Base-by-base conservation (phyloP, 2,888 invertebrate genomes). In the Sarcophaga carnaria region DNA sequence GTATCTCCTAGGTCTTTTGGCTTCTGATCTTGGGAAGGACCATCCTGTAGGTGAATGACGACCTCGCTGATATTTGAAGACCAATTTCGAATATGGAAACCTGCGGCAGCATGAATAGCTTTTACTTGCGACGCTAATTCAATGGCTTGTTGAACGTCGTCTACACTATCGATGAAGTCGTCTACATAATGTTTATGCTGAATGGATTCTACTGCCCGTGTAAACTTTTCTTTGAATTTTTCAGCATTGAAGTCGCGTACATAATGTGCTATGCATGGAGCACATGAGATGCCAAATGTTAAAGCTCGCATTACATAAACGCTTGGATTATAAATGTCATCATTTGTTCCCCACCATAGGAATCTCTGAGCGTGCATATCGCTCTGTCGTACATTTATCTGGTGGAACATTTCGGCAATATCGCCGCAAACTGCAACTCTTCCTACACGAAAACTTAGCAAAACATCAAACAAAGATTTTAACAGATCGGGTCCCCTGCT, bases 321-420 rank as follows among this genome's bases (percentile, higher is more conserved):
- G 60, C 84, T 89, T n/a, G 83, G 88, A 45, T 81, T 67, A 5
- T 78, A 4, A n/a, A 64, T 4, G 1, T 64, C 69, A n/a, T 87
- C 80, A 14, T 69, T 72, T 4, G 75, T 20, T 10, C 90, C 85
- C 89, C 90, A 83, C 87, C 88, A 88, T 10, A 89, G 27, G 22
- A 88, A 88, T 11, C 72, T n/a, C 37, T 88, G 85, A 88, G 59
- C 69, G 64, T 88, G 77, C 49, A 20, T 20, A 20, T 20, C 20
- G 20, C 20, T 20, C 20, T 20, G 20, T 0, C 20, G 20, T 20
- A 20, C 20, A 20, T 20, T 20, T 20, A 20, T 20, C 20, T 20
- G 20, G 20, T 20, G 20, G 20, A 20, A 20, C 20, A 20, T 20
- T 20, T 20, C 20, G 20, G 20, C 20, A 20, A 20, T 20, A 20